These are phyloP conservation scores for Paradoxurus hermaphroditus DNA, from an alignment of 2,113 vertebrate genomes.

Conservation along the genomic window DNA sequence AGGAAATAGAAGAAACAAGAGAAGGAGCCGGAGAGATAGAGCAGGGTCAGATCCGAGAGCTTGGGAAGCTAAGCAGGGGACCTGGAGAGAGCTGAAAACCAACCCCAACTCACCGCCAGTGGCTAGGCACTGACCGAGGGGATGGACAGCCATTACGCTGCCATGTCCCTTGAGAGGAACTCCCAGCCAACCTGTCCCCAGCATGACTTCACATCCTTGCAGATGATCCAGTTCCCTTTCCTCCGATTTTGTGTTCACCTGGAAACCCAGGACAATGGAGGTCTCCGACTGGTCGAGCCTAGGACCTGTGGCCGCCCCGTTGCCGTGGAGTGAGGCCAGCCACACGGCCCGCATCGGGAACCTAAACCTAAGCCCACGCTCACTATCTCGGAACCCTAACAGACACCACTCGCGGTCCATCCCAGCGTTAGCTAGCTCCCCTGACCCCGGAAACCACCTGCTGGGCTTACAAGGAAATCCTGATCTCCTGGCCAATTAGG, in stretches of 20 bases:
- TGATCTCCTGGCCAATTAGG: not conserved
- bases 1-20: too few species aligned
- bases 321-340: not conserved
- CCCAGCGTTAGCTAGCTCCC: not conserved
- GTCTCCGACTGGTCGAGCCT: not conserved
- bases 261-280: not conserved
- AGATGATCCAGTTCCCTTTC: not conserved
- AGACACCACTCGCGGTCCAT: not conserved
- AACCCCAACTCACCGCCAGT: too few species aligned
- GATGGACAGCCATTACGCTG: not conserved
- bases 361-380: not conserved
- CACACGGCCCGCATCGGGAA: not conserved
- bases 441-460: not conserved
- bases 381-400: not conserved
- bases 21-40: not conserved
- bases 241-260: not conserved
- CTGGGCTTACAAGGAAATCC: not conserved
- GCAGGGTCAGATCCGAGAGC: not conserved
- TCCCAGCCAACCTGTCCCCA: not conserved
- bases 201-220: not conserved
- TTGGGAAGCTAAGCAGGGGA: not conserved
- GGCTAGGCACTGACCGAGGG: not conserved
- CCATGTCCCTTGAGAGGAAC: not conserved
- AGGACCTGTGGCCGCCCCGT: not conserved
- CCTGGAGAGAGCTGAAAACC: not conserved